These are phyloP conservation scores for Ammodytes dubius DNA, from an alignment of 2,113 vertebrate genomes.

Conservation along the genomic window DNA sequence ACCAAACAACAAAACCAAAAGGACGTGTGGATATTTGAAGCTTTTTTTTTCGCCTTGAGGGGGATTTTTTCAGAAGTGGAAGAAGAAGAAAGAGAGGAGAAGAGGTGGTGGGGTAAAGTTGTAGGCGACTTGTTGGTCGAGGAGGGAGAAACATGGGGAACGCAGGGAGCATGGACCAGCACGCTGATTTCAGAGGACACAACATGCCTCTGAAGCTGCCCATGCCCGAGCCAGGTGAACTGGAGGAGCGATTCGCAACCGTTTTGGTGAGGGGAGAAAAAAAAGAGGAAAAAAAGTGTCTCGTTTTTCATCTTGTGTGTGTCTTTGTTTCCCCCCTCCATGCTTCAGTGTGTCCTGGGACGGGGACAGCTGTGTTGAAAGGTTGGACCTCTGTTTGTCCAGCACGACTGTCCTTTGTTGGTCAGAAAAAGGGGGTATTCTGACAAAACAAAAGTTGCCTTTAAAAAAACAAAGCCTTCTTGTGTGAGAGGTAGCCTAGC, in stretches of 20 bases:
- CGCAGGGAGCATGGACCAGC: slow-evolving; percentile 96
- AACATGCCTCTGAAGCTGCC: slow-evolving; percentile 93
- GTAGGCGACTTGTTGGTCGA: slow-evolving; percentile 23
- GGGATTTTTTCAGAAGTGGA: slow-evolving; percentile 31
- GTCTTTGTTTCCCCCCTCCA: slow-evolving; percentile 59
- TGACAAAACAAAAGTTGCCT: background rate
- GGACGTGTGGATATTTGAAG: slow-evolving; percentile 34
- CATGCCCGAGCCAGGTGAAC: slow-evolving; percentile 93
- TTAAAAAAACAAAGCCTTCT: background rate
- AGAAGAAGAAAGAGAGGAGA: background rate
- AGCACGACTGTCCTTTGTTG: slow-evolving; percentile 71
- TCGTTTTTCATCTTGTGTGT: slow-evolving; percentile 29
- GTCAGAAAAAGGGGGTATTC: slow-evolving; percentile 21
- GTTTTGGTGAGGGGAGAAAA: slow-evolving; percentile 89
- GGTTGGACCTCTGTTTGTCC: slow-evolving; percentile 60
- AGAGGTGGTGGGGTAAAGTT: background rate
- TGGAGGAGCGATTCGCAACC: slow-evolving; percentile 94
- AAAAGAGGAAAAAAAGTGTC: background rate
- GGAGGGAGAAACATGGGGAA: slow-evolving; percentile 89
- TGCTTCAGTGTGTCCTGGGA: slow-evolving; percentile 56
- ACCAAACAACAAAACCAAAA: slow-evolving; percentile 12
- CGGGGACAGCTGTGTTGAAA: slow-evolving; percentile 71
- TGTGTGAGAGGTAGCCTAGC: background rate
- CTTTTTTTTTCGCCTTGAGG: background rate
- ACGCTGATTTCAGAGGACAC: slow-evolving; percentile 91